A percentile compares a stretch with the other conserved stretches of the same genome.
phyloP scores from a whole-genome alignment of 2,797 vertebrate genomes.

The Masticophis lateralis region DNA sequence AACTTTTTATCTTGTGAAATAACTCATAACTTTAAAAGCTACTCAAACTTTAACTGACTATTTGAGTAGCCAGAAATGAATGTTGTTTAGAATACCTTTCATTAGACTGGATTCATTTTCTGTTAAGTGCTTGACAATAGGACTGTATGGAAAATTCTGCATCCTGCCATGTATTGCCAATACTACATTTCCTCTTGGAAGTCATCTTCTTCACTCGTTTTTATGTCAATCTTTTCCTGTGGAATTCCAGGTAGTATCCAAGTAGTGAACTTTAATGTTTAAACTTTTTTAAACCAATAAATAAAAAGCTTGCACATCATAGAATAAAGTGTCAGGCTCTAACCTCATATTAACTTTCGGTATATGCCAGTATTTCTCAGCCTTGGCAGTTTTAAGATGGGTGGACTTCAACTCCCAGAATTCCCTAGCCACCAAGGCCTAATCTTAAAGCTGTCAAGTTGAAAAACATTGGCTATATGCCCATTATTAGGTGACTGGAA shows the following conservation, averaged over 20 bases:
- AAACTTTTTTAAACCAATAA: background rate
- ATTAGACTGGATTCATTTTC: conserved; percentile 31
- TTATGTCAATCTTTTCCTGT: background rate
- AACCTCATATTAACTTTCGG: background rate
- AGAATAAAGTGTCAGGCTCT: background rate
- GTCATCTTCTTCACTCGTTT: background rate
- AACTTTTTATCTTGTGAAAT: background rate
- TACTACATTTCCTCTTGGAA: background rate
- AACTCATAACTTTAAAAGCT: background rate
- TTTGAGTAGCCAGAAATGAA: background rate
- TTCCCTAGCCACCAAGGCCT: background rate
- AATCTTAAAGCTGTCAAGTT: background rate
- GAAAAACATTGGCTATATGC: background rate
- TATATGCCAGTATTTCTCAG: background rate
- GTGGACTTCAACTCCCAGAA: background rate
- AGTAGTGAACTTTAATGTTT: background rate
- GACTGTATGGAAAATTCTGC: background rate
- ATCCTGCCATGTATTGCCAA: background rate
- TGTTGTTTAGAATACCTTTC: background rate
- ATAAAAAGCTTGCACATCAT: background rate
- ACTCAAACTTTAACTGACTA: background rate
- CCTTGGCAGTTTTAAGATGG: background rate
- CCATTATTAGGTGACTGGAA: background rate
- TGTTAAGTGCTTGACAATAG: conserved; percentile 29
- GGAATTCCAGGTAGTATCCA: background rate